Percentiles rank a stretch among this genome's conserved stretches.
phyloP scores from a whole-genome alignment of 1,140 invertebrate species.

The Eupristina koningsbergeri region DNA sequence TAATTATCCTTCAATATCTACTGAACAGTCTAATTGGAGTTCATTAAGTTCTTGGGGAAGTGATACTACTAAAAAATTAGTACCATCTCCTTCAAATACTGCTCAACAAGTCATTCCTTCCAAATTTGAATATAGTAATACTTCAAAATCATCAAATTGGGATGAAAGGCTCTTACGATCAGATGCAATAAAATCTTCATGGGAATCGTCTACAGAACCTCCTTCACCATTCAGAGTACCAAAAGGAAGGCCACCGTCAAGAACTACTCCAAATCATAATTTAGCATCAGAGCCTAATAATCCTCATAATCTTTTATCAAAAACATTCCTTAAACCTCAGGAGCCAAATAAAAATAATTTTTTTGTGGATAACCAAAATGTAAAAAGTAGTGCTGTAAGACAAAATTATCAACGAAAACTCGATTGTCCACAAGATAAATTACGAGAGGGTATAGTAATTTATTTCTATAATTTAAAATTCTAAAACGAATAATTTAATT shows the following conservation, averaged over 20 bases:
- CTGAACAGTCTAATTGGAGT: constrained; percentile 48
- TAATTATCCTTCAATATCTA: constrained; percentile 25
- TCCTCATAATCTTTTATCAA: constrained; percentile 62
- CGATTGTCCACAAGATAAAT: constrained; percentile 61
- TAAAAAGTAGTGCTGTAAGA: background rate
- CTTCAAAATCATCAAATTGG: constrained; percentile 53
- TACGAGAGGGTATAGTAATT: constrained; percentile 53
- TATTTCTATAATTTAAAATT: too few species aligned
- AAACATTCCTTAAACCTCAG: constrained; percentile 69
- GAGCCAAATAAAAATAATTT: constrained; percentile 61
- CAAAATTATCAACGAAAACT: constrained; percentile 42
- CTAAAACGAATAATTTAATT: background rate
- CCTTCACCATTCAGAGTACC: constrained; percentile 78
- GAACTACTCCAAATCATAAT: constrained; percentile 69
- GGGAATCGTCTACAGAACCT: constrained; percentile 65
- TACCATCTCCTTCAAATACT: constrained; percentile 46
- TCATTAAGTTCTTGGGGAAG: constrained; percentile 41
- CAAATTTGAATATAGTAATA: constrained; percentile 57
- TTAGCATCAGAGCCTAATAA: constrained; percentile 55
- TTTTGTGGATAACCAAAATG: constrained; percentile 55
- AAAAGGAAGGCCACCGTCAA: constrained; percentile 78
- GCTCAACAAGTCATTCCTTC: constrained; percentile 47
- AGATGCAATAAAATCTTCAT: constrained; percentile 57
- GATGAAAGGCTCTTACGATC: constrained; percentile 54
- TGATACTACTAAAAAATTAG: constrained; percentile 6